Base-by-base conservation (phyloP, 2,797 vertebrate genomes). In the Petrocephalus schoutedeni region DNA sequence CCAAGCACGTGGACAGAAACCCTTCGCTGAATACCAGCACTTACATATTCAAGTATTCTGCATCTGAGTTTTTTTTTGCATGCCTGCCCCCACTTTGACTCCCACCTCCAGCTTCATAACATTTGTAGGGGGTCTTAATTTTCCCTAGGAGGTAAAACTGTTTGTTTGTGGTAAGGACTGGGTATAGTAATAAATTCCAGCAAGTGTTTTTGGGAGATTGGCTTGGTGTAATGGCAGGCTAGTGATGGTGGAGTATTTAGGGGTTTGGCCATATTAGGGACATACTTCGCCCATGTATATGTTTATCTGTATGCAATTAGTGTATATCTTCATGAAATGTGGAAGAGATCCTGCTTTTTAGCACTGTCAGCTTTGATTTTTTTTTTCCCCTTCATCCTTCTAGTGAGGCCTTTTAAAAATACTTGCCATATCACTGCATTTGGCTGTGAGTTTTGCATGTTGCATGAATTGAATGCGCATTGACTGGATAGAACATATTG, bases 231-330 rank as follows among this genome's bases (percentile, higher is more conserved):
- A 84, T 49, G 51, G n/a, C 82, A 84, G 49, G n/a, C 82, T 10
- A 84, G 82, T 84, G 45, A 84, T 84, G 80, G 12, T 84, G 82
- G 82, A 54, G 82, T 84, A 23, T 54, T 54, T 84, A 54, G n/a
- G 21, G 45, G 90, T 89, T 61, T 80, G 90, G 90, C 93, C 93
- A 94, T 94, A 94, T 94, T 93, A 93, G 94, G 95, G 89, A 91
- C 94, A 92, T 94, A 94, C 92, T 92, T 92, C 88, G 86, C 90
- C 93, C 12, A 16, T 71, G 14, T 74, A 41, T 74, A 19, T 93
- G 89, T 93, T 92, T 91, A 89, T 91, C 51, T 71, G 23, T 53
- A 84, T 1, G 61, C 54, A 12, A 12, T 85, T 85, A 45, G 61
- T 87, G 16, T 36, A 49, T 19, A 54, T 86, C 89, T 71, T 85